Percentiles rank a stretch among this genome's conserved stretches.
Conservation (phyloP, 2,888 invertebrate genomes). For the Trisateles emortualis region DNA sequence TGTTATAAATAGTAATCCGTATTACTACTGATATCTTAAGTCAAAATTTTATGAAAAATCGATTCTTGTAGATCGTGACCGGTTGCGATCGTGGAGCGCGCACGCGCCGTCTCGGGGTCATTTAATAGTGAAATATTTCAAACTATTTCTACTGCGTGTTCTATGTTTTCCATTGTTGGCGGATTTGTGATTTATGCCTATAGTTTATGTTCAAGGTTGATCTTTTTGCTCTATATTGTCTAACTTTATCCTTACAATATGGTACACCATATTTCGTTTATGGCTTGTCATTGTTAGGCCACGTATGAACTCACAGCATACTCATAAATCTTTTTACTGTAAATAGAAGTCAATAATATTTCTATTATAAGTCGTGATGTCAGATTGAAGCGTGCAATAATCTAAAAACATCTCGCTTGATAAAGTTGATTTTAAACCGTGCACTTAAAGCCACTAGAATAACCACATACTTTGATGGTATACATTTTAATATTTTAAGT, state of each 20-base stretch:
- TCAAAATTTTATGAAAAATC: constrained; percentile 68
- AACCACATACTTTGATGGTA: constrained; percentile 9
- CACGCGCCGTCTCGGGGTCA: constrained; percentile 78
- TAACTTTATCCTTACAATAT: constrained; percentile 10
- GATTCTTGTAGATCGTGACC: constrained; percentile 80
- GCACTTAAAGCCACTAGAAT: constrained; percentile 2
- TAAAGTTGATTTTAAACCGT: constrained; percentile 5
- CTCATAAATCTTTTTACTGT: constrained; percentile 5
- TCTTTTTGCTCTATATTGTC: constrained; percentile 43
- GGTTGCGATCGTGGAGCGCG: constrained; percentile 68
- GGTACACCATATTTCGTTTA: constrained; percentile 3
- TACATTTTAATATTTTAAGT: constrained; percentile 15
- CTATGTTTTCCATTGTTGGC: constrained; percentile 76
- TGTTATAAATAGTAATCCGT: constrained; percentile 25
- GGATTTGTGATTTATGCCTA: constrained; percentile 76
- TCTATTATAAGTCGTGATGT: constrained; percentile 17
- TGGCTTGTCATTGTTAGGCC: neutral
- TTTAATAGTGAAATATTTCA: constrained; percentile 69
- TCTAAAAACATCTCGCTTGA: constrained; percentile 9
- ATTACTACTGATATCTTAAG: constrained; percentile 60
- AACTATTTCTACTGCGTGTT: constrained; percentile 66
- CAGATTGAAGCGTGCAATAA: constrained; percentile 12
- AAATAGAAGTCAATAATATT: constrained; percentile 9
- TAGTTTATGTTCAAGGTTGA: constrained; percentile 73
- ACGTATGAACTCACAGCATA: neutral